Base-by-base conservation (phyloP, 1,140 invertebrate species). In the Drosophila sulfurigaster region DNA sequence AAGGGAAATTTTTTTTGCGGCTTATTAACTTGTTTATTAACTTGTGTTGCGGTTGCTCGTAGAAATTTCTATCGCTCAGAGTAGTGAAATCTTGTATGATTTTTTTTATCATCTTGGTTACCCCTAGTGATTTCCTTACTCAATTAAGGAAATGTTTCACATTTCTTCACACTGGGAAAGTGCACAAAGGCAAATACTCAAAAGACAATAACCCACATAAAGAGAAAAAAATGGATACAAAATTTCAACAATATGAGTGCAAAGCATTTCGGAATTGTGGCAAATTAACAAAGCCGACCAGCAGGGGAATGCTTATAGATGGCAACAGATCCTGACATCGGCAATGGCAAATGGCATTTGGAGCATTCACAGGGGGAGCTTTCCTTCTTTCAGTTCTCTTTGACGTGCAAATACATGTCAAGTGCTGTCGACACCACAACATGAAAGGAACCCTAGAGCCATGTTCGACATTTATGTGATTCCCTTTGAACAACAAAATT, bases 401-500 rank as follows among this genome's bases (percentile, higher is more conserved):
- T 68, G 64, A 58, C 63, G 8, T 41, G 62, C 49, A 68, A 62
- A 63, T 46, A 82, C 65, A 79, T 79, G 67, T 72, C 76, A 68
- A 72, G 41, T 43, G 54, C 16, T 63, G 30, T 68, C 38, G 46
- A 51, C 75, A 68, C 35, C 49, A 32, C 49, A 16, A 32, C 11
- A n/a, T 16, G 13, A 48, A 15, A 54, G 71, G 43, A 35, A 46
- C 52, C 56, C 66, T 45, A 4, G 13, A 8, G 54, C 28, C 15
- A 75, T 75, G 5, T 52, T 59, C 48, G 25, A 38, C 67, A 75
- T 82, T 75, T 62, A 68, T 75, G 28, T 32, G 25, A 30, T 16
- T 62, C 28, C 49, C 28, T 46, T 64, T 58, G 66, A 57, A 56
- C 56, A 43, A 51, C n/a, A 62, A 48, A 15, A 32, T 13, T 52